Evolutionary conservation across 2,113 vertebrate genomes (phyloP).

Genomic region (Anguilla japonica): DNA sequence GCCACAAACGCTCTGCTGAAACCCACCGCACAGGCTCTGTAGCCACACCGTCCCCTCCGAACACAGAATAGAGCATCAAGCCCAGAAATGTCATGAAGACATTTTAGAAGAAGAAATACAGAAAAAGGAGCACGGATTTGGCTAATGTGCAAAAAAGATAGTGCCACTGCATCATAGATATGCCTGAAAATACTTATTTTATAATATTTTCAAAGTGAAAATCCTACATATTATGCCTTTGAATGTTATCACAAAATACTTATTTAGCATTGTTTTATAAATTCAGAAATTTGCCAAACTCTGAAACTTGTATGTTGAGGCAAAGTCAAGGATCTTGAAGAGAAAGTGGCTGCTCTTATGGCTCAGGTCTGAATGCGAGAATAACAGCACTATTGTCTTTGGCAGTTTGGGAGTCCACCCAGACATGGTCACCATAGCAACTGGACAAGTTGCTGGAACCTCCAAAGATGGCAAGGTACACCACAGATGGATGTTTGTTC

Average conservation of each 20-base stretch:
- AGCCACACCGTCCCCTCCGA: too few relatives aligned
- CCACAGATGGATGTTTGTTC: not conserved
- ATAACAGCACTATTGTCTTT: conserved; percentile 15
- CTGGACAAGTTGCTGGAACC: conserved; percentile 86
- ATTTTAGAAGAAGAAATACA: too few relatives aligned
- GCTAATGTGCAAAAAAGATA: too few relatives aligned
- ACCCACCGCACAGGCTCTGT: too few relatives aligned
- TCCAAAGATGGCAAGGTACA: conserved; percentile 89
- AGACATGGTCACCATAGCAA: conserved; percentile 91
- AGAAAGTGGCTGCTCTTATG: not conserved
- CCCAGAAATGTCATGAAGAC: too few relatives aligned
- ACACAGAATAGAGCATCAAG: too few relatives aligned
- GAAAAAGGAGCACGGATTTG: too few relatives aligned
- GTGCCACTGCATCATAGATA: too few relatives aligned
- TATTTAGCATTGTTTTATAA: not conserved
- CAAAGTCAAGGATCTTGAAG: not conserved
- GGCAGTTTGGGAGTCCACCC: conserved; percentile 85
- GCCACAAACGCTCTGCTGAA: too few relatives aligned
- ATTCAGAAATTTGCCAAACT: not conserved
- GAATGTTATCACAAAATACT: not conserved
- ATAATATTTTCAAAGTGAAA: too few relatives aligned
- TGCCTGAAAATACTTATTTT: too few relatives aligned
- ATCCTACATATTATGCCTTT: too few relatives aligned
- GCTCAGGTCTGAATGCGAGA: conserved; percentile 13
- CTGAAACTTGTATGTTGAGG: not conserved